Evolutionary conservation across 92 coral and sea anemone genomes (phyloP).

Genomic region (Actinostola sp.): DNA sequence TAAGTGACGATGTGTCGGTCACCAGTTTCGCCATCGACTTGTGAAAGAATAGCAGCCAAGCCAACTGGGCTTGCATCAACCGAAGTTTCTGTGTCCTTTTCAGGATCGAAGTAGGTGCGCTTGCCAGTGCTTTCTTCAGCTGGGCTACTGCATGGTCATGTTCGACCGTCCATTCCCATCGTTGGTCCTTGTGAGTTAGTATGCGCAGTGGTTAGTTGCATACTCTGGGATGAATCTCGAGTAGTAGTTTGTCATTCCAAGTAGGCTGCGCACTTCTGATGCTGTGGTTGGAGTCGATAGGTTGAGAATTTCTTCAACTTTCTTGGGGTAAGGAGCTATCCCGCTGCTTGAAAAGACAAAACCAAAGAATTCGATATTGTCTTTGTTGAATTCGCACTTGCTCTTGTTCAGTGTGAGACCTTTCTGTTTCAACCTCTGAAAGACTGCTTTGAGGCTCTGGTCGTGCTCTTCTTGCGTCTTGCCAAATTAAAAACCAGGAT

Average conservation of each 20-base stretch:
- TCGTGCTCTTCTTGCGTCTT: slow-evolving; percentile 28
- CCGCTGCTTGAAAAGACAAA: slow-evolving; percentile 37
- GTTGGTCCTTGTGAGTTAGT: slow-evolving; percentile 5
- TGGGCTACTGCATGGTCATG: slow-evolving; percentile 39
- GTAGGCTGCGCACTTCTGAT: slow-evolving; percentile 57
- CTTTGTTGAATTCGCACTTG: slow-evolving; percentile 37
- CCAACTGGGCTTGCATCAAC: slow-evolving; percentile 59
- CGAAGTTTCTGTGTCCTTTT: slow-evolving; percentile 26
- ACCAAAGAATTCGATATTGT: slow-evolving; percentile 28
- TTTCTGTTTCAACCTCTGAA: slow-evolving; percentile 27
- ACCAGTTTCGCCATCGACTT: slow-evolving; percentile 5
- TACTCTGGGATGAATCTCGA: slow-evolving; percentile 43
- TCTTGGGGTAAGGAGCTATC: slow-evolving; percentile 40
- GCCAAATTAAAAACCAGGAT: slow-evolving; percentile 22
- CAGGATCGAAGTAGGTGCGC: slow-evolving; percentile 47
- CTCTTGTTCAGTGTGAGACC: slow-evolving; percentile 36
- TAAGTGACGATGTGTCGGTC: slow-evolving; percentile 23
- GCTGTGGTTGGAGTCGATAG: slow-evolving; percentile 40
- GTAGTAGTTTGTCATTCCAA: slow-evolving; percentile 60
- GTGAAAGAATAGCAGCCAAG: slow-evolving; percentile 46
- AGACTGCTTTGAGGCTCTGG: slow-evolving; percentile 20
- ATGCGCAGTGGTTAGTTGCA: slow-evolving; percentile 33
- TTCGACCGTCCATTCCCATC: slow-evolving; percentile 17
- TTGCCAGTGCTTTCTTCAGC: slow-evolving; percentile 29
- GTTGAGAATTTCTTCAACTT: slow-evolving; percentile 37